Conservation (phyloP, 2,113 vertebrate species). For the Chamaea fasciata region DNA sequence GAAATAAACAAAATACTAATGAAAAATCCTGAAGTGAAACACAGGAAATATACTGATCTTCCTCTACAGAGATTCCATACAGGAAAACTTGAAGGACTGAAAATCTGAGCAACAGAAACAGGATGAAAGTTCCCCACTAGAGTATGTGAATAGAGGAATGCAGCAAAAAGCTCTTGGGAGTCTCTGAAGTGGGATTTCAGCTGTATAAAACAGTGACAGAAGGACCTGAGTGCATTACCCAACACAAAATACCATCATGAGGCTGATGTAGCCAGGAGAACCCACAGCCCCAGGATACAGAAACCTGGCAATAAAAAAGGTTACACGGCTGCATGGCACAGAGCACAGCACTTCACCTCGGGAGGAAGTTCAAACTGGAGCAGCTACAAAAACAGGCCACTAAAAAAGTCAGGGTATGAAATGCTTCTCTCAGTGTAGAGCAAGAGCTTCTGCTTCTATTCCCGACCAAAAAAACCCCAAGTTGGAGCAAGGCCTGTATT, state of each 20-base stretch:
- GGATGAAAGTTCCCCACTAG: not conserved
- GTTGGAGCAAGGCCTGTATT: not conserved
- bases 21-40: not conserved
- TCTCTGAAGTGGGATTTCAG: not conserved
- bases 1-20: not conserved
- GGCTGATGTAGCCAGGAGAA: not conserved
- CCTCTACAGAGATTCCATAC: not conserved
- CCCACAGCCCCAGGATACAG: not conserved
- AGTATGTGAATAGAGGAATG: not conserved
- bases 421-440: not conserved
- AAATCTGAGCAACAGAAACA: not conserved
- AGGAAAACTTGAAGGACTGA: not conserved
- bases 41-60: not conserved
- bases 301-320: not conserved
- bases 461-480: not conserved
- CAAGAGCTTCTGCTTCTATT: not conserved
- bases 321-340: accelerated
- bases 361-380: not conserved
- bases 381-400: not conserved
- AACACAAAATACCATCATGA: not conserved
- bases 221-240: not conserved
- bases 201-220: not conserved
- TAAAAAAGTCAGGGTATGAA: not conserved
- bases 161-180: not conserved
- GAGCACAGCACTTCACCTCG: not conserved